A percentile compares a stretch with the other conserved stretches of the same genome.
Evolutionary conservation across 1,140 invertebrate species (phyloP).

Genomic region (Heliconius himera): DNA sequence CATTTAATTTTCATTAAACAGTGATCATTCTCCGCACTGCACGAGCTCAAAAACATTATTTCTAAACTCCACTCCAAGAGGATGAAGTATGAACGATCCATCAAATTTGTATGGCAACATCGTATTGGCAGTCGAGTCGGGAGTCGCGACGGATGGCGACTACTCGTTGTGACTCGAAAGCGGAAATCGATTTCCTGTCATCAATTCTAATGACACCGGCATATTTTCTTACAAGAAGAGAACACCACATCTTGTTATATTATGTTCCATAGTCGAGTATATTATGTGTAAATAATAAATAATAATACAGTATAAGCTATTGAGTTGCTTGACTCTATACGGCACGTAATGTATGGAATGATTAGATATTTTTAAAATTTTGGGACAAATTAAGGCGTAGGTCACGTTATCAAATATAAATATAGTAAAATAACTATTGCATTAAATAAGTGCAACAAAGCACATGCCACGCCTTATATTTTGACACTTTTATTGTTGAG

Average conservation of each 20-base stretch:
- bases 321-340: not conserved
- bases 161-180: not conserved
- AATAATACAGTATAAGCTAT: not conserved
- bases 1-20: no score
- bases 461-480: no score
- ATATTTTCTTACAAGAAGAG: not conserved
- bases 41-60: not conserved
- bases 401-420: no score
- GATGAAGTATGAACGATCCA: not conserved
- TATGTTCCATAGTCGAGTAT: not conserved
- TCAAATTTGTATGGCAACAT: not conserved
- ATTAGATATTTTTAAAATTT: no score
- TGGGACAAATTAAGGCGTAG: no score
- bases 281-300: not conserved
- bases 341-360: no score
- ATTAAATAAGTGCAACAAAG: no score
- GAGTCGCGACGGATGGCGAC: not conserved
- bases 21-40: no score
- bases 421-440: no score
- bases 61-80: not conserved
- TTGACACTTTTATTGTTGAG: no score
- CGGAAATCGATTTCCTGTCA: not conserved
- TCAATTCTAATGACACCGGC: not conserved
- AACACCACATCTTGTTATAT: not conserved
- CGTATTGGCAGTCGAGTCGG: not conserved